These are phyloP conservation scores for Antheraea yamamai DNA, from an alignment of 2,888 invertebrate species.

Conservation along the genomic window DNA sequence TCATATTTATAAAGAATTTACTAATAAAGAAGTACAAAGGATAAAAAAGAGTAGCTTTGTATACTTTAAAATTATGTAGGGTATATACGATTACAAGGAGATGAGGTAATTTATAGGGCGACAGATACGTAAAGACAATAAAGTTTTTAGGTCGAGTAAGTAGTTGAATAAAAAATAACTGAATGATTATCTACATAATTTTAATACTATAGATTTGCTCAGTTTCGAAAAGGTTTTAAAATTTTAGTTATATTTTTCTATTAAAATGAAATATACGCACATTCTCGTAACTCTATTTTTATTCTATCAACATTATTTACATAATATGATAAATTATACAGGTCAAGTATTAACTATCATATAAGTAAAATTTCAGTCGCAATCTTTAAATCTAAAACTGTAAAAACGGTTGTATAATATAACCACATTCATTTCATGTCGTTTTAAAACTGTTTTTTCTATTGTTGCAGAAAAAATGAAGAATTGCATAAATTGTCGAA, in stretches of 20 bases:
- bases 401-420: neutral
- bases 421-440: neutral
- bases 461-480: slow-evolving; percentile 61
- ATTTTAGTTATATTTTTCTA: neutral
- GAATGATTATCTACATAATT: neutral
- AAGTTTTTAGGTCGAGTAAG: neutral
- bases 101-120: neutral
- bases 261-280: neutral
- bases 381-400: neutral
- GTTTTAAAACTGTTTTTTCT: neutral
- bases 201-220: neutral
- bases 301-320: neutral
- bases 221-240: neutral
- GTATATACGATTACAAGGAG: neutral
- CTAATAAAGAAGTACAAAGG: neutral
- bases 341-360: neutral
- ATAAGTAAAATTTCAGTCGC: neutral
- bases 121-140: neutral
- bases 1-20: neutral
- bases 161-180: neutral
- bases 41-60: neutral
- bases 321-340: neutral
- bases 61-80: neutral
- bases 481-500: slow-evolving; percentile 63
- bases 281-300: neutral